These are phyloP conservation scores for Diorhabda elongata DNA, from an alignment of 1,140 invertebrate species.

Conservation along the genomic window DNA sequence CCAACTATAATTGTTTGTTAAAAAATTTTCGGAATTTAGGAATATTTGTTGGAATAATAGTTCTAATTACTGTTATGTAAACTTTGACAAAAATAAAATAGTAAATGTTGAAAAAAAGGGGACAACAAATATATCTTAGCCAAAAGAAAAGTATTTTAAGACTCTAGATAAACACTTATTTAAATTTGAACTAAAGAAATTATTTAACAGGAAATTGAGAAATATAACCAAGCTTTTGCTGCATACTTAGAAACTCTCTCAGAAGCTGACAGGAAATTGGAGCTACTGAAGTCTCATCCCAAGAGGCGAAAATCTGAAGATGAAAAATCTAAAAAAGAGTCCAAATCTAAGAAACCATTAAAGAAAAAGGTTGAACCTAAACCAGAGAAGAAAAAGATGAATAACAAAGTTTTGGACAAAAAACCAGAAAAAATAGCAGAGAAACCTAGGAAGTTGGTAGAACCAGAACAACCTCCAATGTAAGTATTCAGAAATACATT, in stretches of 20 bases:
- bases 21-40: no score
- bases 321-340: slow-evolving; percentile 18
- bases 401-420: slow-evolving; percentile 19
- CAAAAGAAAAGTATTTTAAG: no score
- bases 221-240: slow-evolving; percentile 50
- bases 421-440: slow-evolving; percentile 16
- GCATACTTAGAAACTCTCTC: slow-evolving; percentile 50
- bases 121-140: no score
- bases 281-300: slow-evolving; percentile 41
- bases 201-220: slow-evolving; percentile 41
- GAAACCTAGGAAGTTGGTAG: slow-evolving; percentile 29
- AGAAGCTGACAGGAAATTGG: slow-evolving; percentile 47
- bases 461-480: slow-evolving; percentile 48
- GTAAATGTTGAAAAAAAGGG: no score
- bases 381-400: slow-evolving; percentile 7
- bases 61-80: no score
- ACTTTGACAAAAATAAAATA: no score
- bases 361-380: not conserved
- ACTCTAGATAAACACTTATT: no score
- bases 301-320: slow-evolving; percentile 34
- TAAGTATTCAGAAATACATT: slow-evolving; percentile 29
- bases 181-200: no score
- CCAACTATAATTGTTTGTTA: no score
- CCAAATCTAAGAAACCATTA: slow-evolving; percentile 16
- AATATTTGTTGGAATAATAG: no score